Evolutionary conservation across 2,113 vertebrate genomes (phyloP).

Genomic region (Xiphophorus couchianus): DNA sequence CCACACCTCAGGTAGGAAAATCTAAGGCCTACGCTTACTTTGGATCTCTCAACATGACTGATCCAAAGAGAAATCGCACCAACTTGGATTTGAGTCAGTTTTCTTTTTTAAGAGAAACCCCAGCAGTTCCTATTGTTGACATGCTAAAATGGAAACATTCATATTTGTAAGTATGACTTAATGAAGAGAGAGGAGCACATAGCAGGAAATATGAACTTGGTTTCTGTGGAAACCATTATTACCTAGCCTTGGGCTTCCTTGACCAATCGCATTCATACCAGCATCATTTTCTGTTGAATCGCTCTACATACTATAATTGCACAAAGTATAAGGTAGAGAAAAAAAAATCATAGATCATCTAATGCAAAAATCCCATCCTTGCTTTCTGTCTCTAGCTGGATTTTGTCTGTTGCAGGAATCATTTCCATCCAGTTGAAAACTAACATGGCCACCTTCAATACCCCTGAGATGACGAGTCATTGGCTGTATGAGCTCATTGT

Average conservation of each 20-base stretch:
- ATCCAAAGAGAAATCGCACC: background rate
- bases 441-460: conserved; percentile 4
- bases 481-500: conserved; percentile 1
- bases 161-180: background rate
- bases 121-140: background rate
- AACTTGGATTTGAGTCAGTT: background rate
- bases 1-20: background rate
- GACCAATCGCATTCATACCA: background rate
- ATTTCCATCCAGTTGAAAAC: background rate
- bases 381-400: background rate
- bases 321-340: background rate
- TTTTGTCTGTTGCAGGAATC: background rate
- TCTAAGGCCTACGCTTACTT: background rate
- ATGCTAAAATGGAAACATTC: background rate
- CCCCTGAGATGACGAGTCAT: background rate
- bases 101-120: background rate
- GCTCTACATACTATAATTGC: background rate
- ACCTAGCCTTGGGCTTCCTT: background rate
- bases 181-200: background rate
- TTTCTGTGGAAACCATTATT: background rate
- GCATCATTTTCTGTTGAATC: background rate
- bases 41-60: background rate
- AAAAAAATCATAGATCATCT: background rate
- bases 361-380: too few species aligned
- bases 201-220: background rate